phyloP scores from a whole-genome alignment of 2,888 invertebrate species.

The Metellina segmentata region DNA sequence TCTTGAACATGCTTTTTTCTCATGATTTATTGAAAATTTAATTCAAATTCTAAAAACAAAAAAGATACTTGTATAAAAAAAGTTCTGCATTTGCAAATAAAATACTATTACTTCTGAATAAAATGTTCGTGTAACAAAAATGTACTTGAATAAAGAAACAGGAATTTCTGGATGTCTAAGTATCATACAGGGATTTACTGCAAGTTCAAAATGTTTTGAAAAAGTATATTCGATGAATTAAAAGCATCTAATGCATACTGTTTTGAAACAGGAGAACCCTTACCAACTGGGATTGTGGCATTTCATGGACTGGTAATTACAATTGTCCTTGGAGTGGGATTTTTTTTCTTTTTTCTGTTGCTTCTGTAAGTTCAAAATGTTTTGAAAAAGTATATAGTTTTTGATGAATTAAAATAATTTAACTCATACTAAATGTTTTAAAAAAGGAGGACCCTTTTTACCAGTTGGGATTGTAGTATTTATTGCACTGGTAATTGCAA shows the following conservation, averaged over 20 bases:
- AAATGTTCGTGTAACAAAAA: too few species aligned
- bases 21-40: too few species aligned
- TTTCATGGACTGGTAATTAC: slow-evolving; percentile 34
- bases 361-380: background rate
- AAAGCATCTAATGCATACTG: background rate
- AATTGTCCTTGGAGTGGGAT: slow-evolving; percentile 1
- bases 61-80: too few species aligned
- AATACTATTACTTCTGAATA: too few species aligned
- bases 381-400: background rate
- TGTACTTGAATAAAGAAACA: too few species aligned
- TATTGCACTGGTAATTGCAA: slow-evolving; percentile 28
- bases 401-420: background rate
- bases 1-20: too few species aligned
- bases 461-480: slow-evolving; percentile 58
- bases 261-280: slow-evolving; percentile 34
- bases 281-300: slow-evolving; percentile 56
- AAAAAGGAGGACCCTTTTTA: slow-evolving; percentile 35
- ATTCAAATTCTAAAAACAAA: too few species aligned
- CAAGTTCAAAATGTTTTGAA: background rate
- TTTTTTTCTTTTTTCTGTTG: slow-evolving; percentile 38
- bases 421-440: background rate
- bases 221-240: background rate
- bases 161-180: too few species aligned
- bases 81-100: too few species aligned
- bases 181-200: too few species aligned